Conservation (phyloP, 1,140 invertebrate species). For the Philotrypesis tridentata region DNA sequence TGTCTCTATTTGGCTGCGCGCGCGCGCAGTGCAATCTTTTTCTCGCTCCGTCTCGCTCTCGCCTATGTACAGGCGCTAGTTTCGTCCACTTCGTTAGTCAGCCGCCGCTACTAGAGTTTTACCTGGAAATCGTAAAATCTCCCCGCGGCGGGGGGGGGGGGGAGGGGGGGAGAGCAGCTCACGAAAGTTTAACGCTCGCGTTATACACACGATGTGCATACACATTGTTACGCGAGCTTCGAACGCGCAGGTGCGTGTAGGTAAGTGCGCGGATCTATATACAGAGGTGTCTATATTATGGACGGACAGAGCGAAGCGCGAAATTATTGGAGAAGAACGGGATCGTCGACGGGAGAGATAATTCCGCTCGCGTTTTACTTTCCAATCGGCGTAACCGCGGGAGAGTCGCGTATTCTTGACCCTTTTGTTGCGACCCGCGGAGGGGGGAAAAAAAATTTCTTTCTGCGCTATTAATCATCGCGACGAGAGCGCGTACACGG, state of each 20-base stretch:
- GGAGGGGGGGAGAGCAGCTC: background rate
- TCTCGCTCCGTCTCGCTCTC: background rate
- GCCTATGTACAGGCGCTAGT: background rate
- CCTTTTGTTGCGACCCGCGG: background rate
- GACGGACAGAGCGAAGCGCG: no score
- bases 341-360: no score
- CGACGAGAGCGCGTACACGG: no score
- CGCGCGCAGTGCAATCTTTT: background rate
- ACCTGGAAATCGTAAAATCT: slow-evolving; percentile 36
- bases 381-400: no score
- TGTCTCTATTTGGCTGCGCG: slow-evolving; percentile 41
- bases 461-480: background rate
- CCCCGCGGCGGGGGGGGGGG: no score
- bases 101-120: no score
- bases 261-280: no score
- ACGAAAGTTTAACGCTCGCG: slow-evolving; percentile 19
- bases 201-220: background rate
- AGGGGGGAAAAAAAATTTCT: background rate
- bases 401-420: background rate
- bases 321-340: no score
- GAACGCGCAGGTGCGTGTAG: no score
- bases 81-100: slow-evolving; percentile 23
- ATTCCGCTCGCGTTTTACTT: no score
- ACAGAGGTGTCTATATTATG: no score
- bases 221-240: background rate